Conservation (phyloP, 2,113 vertebrate species). For the Gymnobelideus leadbeateri region DNA sequence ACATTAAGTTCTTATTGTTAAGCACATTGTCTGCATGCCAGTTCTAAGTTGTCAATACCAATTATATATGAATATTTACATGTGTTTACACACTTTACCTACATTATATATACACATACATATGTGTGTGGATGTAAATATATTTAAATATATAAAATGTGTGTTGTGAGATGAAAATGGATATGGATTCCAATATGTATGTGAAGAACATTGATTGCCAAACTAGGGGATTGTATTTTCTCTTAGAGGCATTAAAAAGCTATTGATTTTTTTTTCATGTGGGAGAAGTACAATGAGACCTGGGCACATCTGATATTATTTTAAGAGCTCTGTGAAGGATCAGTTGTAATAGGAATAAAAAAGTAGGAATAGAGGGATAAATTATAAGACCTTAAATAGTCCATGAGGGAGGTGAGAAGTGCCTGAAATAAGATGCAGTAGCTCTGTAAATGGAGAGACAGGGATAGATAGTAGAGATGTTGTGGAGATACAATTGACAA, state of each 20-base stretch:
- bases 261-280: neutral
- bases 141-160: too few relatives aligned
- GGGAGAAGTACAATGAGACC: neutral
- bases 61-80: too few relatives aligned
- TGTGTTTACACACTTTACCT: neutral
- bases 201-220: neutral
- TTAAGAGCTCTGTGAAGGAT: neutral
- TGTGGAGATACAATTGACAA: neutral
- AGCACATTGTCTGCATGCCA: too few relatives aligned
- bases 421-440: neutral
- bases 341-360: neutral
- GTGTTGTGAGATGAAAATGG: neutral
- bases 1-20: neutral
- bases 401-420: neutral
- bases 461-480: neutral
- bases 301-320: neutral
- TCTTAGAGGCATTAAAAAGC: neutral
- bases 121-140: neutral
- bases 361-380: slow-evolving; percentile 2
- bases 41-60: too few relatives aligned
- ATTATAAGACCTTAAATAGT: neutral
- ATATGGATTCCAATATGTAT: neutral
- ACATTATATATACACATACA: neutral
- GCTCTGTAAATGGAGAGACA: neutral
- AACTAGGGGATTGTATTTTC: neutral